Conservation (phyloP, 2,113 vertebrate genomes). For the Tetrao urogallus region DNA sequence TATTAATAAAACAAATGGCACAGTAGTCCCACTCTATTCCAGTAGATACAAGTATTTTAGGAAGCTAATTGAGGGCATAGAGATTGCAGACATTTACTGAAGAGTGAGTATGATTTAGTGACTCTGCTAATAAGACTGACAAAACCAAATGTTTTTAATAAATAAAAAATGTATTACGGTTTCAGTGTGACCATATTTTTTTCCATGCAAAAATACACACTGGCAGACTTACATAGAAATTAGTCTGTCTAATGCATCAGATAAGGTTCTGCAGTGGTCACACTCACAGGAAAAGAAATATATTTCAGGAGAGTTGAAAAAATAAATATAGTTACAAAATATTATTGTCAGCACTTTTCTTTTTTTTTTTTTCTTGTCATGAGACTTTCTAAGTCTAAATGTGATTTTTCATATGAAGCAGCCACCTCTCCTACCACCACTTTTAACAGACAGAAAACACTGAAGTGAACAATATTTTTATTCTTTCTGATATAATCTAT, state of each 20-base stretch:
- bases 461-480: neutral
- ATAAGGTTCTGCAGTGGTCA: neutral
- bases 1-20: neutral
- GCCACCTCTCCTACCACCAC: neutral
- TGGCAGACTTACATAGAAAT: neutral
- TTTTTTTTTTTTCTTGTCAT: neutral
- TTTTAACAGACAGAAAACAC: constrained; percentile 36
- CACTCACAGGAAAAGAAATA: neutral
- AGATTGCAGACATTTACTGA: neutral
- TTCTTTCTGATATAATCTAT: constrained; percentile 44
- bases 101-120: neutral
- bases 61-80: neutral
- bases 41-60: neutral
- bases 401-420: constrained; percentile 5
- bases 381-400: neutral
- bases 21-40: neutral
- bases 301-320: neutral
- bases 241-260: neutral
- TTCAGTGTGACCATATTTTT: neutral
- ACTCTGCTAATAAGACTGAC: neutral
- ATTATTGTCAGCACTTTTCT: constrained; percentile 23
- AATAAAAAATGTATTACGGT: neutral
- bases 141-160: neutral
- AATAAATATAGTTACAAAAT: neutral
- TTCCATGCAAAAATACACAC: neutral